A percentile compares a stretch with the other conserved stretches of the same genome.
Conservation (phyloP, 2,797 vertebrate genomes). For the Hemibagrus guttatus region DNA sequence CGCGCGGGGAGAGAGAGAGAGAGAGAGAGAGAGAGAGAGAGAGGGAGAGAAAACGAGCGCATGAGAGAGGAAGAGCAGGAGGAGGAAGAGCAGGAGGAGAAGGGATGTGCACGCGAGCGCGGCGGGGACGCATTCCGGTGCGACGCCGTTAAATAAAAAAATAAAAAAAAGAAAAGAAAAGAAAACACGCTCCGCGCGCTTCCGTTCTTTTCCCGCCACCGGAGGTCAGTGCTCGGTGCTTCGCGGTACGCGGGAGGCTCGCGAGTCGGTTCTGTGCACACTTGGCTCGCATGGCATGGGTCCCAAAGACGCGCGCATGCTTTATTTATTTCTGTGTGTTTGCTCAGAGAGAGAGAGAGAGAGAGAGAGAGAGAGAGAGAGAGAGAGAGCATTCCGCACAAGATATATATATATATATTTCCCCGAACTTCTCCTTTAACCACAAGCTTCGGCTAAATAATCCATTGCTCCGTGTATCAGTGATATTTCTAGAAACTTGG, state of each 20-base stretch:
- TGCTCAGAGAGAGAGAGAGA: neutral
- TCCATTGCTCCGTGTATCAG: neutral
- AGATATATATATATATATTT: neutral
- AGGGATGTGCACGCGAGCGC: conserved; percentile 23
- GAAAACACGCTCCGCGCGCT: conserved; percentile 33
- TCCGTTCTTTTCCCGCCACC: conserved; percentile 44
- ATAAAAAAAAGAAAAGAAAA: neutral
- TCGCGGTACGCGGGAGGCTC: neutral
- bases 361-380: neutral
- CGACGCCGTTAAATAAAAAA: conserved; percentile 3
- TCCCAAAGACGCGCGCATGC: conserved; percentile 35
- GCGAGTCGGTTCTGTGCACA: conserved; percentile 22
- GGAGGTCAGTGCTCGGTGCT: conserved; percentile 63
- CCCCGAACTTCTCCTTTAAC: neutral
- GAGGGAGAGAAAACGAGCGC: conserved; percentile 5
- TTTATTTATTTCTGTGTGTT: conserved; percentile 9
- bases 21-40: too few species aligned
- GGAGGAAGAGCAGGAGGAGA: conserved; percentile 24
- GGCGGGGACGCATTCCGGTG: conserved; percentile 16
- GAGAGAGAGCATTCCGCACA: neutral
- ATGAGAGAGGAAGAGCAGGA: conserved; percentile 59
- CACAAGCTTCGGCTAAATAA: neutral
- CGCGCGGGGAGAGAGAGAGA: conserved; percentile 43
- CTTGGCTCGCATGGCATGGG: conserved; percentile 52
- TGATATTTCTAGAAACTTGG: neutral